Base-by-base conservation (phyloP, 2,888 invertebrate genomes). In the Hanleya hanleyi region DNA sequence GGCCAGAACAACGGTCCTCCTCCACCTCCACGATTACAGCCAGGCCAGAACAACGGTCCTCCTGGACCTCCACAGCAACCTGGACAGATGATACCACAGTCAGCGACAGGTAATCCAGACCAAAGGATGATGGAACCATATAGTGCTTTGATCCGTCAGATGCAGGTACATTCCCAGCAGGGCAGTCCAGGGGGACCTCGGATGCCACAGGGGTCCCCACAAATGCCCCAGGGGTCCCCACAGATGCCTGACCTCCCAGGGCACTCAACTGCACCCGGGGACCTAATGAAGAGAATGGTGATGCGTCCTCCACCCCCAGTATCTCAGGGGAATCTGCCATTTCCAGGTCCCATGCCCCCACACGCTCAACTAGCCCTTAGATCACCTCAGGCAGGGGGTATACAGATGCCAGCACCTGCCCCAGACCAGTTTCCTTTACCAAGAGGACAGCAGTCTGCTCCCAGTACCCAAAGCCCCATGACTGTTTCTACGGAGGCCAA, bases 331-430 rank as follows among this genome's bases (percentile, higher is more conserved):
- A 38, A 67, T 22, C 35, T 51, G 61, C 66, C 64, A 47, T 26
- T 38, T 18, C 67, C 64, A 37, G 22, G 12, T 4, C 57, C 57
- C 57, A 29, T 12, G 12, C 15, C 29, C 9, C 12, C 29, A 1
- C 37, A 22, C 35, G 35, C 69, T n/a, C 66, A 29, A 38, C 18
- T 29, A 35, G 50, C n/a, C 32, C 57, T 37, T 32, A 68, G 22
- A n/a, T n/a, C n/a, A n/a, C n/a, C n/a, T n/a, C n/a, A n/a, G 89
- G 83, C 87, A 83, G 35, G 80, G 78, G 22, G 77, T 83, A n/a
- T n/a, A n/a, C n/a, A n/a, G 50, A 77, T 83, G 29, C 78, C 80
- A 47, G 84, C 84, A 12, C 82, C 83, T 7, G 83, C 83, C 62
- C 84, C 85, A 29, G 82, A 77, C 15, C 81, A 80, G 68, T 80